Percentiles rank a stretch among this genome's conserved stretches.
Conservation (phyloP, 2,113 vertebrate species). For the Boulengeromyrus knoepffleri region DNA sequence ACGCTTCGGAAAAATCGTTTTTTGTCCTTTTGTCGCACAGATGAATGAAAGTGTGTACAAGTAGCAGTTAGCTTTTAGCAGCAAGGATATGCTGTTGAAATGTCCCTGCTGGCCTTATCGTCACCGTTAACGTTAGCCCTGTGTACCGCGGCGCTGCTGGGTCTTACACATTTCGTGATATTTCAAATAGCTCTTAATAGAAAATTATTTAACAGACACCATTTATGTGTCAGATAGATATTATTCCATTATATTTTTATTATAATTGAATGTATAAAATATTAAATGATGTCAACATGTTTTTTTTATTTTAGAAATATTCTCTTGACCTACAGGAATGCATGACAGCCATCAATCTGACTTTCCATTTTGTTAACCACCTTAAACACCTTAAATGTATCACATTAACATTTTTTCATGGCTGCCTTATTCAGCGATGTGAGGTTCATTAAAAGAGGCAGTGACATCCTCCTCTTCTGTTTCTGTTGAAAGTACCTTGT, state of each 20-base stretch:
- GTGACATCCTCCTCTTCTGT: not conserved
- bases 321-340: not conserved
- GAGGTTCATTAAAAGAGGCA: not conserved
- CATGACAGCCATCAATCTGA: not conserved
- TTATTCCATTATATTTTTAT: not conserved
- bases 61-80: not conserved
- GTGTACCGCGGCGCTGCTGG: not conserved
- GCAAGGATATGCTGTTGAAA: not conserved
- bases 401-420: not conserved
- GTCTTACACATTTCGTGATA: not conserved
- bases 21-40: not conserved
- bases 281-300: not conserved
- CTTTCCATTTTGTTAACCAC: not conserved
- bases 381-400: not conserved
- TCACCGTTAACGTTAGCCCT: not conserved
- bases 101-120: not conserved
- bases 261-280: not conserved
- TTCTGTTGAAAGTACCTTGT: not conserved
- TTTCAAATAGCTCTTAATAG: not conserved
- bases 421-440: not conserved
- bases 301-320: not conserved
- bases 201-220: not conserved
- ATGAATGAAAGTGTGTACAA: not conserved
- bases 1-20: not conserved
- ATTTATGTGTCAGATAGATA: not conserved